Percentiles rank a stretch among this genome's conserved stretches.
Conservation (phyloP, 2,888 invertebrate genomes). For the Epinotia nisella region DNA sequence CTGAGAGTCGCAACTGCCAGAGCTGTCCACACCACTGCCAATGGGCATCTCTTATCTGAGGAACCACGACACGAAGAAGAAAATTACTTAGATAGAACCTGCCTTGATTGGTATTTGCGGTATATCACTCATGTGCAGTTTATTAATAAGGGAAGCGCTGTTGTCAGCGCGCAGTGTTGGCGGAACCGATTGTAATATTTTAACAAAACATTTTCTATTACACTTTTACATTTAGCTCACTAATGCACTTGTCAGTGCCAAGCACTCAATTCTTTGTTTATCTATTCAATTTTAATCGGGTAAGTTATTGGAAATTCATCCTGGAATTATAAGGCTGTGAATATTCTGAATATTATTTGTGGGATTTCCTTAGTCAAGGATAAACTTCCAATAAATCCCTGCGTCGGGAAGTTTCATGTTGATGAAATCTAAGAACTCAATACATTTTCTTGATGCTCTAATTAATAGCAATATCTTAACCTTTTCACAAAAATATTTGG, state of each 20-base stretch:
- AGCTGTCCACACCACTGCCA: too few species aligned
- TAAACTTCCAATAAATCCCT: constrained; percentile 9
- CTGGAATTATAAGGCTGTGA: background rate
- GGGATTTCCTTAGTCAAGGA: background rate
- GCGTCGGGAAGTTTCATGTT: background rate
- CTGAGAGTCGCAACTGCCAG: too few species aligned
- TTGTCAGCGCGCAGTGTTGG: background rate
- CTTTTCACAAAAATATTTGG: background rate
- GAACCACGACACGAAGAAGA: too few species aligned
- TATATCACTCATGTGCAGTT: background rate
- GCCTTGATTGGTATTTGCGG: background rate
- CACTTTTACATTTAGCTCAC: constrained; percentile 15
- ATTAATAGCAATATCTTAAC: background rate
- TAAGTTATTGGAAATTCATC: background rate
- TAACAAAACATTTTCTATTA: constrained; percentile 2
- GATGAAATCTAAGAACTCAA: background rate
- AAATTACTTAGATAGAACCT: too few species aligned
- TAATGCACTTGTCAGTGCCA: constrained; percentile 8
- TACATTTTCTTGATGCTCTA: background rate
- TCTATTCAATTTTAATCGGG: background rate
- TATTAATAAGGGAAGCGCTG: background rate
- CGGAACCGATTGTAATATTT: constrained; percentile 1
- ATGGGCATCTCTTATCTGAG: too few species aligned
- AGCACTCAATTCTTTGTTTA: constrained; percentile 10
- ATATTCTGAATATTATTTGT: background rate